phyloP scores from a whole-genome alignment of 2,888 invertebrate genomes.

The Odontocolon sp. region DNA sequence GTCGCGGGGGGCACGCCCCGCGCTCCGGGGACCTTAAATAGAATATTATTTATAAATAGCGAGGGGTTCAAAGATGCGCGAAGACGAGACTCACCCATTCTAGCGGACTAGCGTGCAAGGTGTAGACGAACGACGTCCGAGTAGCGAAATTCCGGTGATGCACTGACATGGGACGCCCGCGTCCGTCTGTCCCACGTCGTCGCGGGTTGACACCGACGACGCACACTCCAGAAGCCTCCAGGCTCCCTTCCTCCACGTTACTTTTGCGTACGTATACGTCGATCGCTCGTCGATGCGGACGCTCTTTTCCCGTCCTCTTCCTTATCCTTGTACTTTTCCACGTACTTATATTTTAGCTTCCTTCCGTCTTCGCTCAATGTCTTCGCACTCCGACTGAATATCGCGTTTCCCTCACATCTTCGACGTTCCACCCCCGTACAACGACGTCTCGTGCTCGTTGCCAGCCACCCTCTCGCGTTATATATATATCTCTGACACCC shows the following conservation, averaged over 20 bases:
- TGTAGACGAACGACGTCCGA: slow-evolving; percentile 42
- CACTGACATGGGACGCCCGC: slow-evolving; percentile 55
- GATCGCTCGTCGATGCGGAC: slow-evolving; percentile 45
- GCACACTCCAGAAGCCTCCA: slow-evolving; percentile 7
- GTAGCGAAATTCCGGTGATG: slow-evolving; percentile 29
- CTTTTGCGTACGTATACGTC: slow-evolving; percentile 31
- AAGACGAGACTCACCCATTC: slow-evolving; percentile 59
- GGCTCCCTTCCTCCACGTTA: slow-evolving; percentile 8
- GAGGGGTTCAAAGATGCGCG: slow-evolving; percentile 13
- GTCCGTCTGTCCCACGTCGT: slow-evolving; percentile 50
- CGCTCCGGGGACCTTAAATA: slow-evolving; percentile 63
- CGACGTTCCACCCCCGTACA: slow-evolving; percentile 55
- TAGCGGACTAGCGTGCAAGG: slow-evolving; percentile 39
- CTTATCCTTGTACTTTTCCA: slow-evolving; percentile 42
- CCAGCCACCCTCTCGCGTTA: slow-evolving; percentile 45
- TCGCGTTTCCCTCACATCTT: slow-evolving; percentile 62
- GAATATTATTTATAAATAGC: slow-evolving; percentile 70
- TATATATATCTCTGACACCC: slow-evolving; percentile 6
- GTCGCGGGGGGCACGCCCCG: slow-evolving; percentile 43
- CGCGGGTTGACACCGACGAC: slow-evolving; percentile 45
- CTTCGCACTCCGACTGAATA: slow-evolving; percentile 27
- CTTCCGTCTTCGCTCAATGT: too few relatives aligned
- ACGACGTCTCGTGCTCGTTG: slow-evolving; percentile 47
- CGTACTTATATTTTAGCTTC: slow-evolving; percentile 10
- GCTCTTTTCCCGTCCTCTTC: slow-evolving; percentile 1